Conservation (phyloP, 2,888 invertebrate species). For the Idaea straminata region DNA sequence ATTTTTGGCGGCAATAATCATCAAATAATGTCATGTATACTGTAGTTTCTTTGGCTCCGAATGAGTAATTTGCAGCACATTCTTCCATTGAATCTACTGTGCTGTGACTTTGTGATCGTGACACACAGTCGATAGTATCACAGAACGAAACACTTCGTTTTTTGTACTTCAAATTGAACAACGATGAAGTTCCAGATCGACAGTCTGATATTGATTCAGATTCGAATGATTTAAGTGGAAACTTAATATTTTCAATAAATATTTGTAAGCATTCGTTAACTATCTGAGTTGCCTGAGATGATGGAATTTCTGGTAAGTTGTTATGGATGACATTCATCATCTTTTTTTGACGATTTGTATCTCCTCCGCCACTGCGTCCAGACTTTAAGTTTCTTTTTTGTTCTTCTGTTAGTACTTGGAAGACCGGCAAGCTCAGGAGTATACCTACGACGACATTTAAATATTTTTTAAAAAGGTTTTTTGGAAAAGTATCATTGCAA, state of each 20-base stretch:
- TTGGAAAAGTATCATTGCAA: background rate
- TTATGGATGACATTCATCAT: background rate
- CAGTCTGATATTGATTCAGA: constrained; percentile 15
- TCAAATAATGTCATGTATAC: constrained; percentile 61
- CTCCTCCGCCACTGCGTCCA: constrained; percentile 25
- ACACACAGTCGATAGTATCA: constrained; percentile 33
- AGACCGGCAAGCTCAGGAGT: constrained; percentile 51
- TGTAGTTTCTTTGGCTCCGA: constrained; percentile 39
- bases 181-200: constrained; percentile 27
- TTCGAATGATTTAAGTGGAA: constrained; percentile 22
- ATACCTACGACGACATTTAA: constrained; percentile 62
- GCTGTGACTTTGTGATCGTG: constrained; percentile 23
- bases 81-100: constrained; percentile 12
- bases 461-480: constrained; percentile 27
- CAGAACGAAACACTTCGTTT: constrained; percentile 40
- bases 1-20: constrained; percentile 37
- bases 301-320: background rate
- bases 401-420: constrained; percentile 50
- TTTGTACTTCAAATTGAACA: constrained; percentile 34
- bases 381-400: constrained; percentile 37
- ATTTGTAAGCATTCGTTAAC: constrained; percentile 28
- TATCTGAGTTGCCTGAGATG: constrained; percentile 19
- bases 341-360: constrained; percentile 1
- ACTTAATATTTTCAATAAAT: constrained; percentile 22
- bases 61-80: constrained; percentile 8